Evolutionary conservation across 2,797 vertebrate genomes (phyloP), one percentile per base, ranked within the genome.

Genomic region (Sebastes nivosus): DNA sequence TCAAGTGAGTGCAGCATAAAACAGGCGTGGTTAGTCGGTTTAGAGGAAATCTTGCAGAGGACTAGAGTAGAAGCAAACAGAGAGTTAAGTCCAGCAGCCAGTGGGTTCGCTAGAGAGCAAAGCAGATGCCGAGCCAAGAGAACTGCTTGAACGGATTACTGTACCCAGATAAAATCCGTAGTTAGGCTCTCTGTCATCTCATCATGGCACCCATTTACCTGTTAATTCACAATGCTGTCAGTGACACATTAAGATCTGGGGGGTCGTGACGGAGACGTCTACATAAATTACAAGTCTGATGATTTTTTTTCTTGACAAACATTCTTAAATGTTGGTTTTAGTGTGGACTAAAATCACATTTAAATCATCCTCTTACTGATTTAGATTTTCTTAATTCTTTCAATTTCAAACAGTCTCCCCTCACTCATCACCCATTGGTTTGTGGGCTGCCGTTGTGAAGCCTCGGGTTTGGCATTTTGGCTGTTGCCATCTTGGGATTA

Each of bases 151-250:
- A 80, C 16, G 13, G 85, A 94, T 96, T 98, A 98, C 97, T 95
- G 91, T 99, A 99, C 97, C 98, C 96, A 95, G 89, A 95, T 91
- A 89, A 96, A 94, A 79, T 95, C 92, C 91, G 95, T 87, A 88
- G 95, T 88, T 93, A 95, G 88, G 93, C 85, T 94, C 84, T 94
- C 92, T 87, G 94, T 89, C 95, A 93, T 94, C 95, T 95, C 94
- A 82, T 95, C 93, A 22, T 83, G 93, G 97, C 96, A 97, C 91
- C 96, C 97, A 93, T 98, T 97, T 86, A 97, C 97, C 98, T 99
- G 96, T 95, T 88, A 91, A 95, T 89, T 95, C 82, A 96, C 88
- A 95, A 90, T 13, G 72, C 42, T 81, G 70, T 88, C 77, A 80
- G 83, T 89, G 68, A 84, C 77, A 88, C 42, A 67, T 54, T 14